These are phyloP conservation scores for Condylostylus longicornis DNA, from an alignment of 1,140 invertebrate species.

Conservation along the genomic window DNA sequence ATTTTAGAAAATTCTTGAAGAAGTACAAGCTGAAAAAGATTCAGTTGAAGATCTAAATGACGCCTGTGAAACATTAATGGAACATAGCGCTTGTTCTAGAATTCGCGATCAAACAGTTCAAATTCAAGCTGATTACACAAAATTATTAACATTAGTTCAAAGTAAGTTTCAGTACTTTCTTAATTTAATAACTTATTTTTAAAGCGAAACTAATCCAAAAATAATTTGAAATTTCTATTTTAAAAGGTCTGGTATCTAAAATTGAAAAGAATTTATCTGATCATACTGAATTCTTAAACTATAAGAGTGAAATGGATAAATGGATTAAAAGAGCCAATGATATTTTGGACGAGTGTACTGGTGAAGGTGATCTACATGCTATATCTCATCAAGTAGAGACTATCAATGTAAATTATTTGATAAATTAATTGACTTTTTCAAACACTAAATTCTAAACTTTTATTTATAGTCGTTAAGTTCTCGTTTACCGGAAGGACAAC, in stretches of 20 bases:
- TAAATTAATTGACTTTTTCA: background rate
- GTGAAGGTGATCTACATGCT: slow-evolving; percentile 58
- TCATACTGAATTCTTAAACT: slow-evolving; percentile 75
- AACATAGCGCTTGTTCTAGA: slow-evolving; percentile 63
- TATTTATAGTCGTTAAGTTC: slow-evolving; percentile 43
- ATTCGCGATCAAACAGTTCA: slow-evolving; percentile 74
- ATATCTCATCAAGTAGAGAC: slow-evolving; percentile 76
- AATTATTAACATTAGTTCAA: slow-evolving; percentile 58
- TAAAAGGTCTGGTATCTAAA: slow-evolving; percentile 50
- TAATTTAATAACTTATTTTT: background rate
- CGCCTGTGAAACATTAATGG: slow-evolving; percentile 71
- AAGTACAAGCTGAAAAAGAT: slow-evolving; percentile 61
- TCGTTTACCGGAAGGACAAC: slow-evolving; percentile 71
- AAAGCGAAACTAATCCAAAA: background rate
- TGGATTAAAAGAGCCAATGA: slow-evolving; percentile 67
- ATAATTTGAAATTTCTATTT: background rate
- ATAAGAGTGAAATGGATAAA: slow-evolving; percentile 61
- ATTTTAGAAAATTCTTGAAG: slow-evolving; percentile 47
- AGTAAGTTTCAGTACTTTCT: slow-evolving; percentile 15
- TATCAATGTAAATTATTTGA: slow-evolving; percentile 36
- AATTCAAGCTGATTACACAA: slow-evolving; percentile 63
- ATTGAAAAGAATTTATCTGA: slow-evolving; percentile 79
- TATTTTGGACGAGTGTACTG: slow-evolving; percentile 64
- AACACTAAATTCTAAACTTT: background rate
- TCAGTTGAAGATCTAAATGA: slow-evolving; percentile 71